These are phyloP conservation scores for Amniataba percoides DNA, from an alignment of 2,797 vertebrate genomes.

Conservation along the genomic window DNA sequence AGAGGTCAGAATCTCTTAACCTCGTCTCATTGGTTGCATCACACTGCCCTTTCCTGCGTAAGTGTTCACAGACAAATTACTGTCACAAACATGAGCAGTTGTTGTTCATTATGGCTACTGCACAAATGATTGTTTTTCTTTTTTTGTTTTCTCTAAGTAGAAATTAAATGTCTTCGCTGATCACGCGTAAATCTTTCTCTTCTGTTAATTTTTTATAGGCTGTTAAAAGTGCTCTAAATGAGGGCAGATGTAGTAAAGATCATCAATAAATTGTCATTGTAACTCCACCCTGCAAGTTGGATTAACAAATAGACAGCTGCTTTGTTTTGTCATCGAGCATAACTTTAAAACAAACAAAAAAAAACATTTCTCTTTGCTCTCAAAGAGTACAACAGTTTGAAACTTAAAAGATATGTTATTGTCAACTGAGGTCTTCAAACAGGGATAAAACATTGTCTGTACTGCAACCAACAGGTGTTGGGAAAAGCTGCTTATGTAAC, in stretches of 20 bases:
- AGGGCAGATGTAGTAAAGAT: not conserved
- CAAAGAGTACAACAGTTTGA: not conserved
- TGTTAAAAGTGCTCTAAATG: not conserved
- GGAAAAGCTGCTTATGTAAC: slow-evolving; percentile 66
- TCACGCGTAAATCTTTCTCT: not conserved
- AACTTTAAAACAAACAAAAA: slow-evolving; percentile 17
- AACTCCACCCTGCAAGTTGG: not conserved
- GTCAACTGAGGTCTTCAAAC: slow-evolving; percentile 31
- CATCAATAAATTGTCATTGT: not conserved
- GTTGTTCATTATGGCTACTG: slow-evolving; percentile 23
- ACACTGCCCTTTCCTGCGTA: slow-evolving; percentile 19
- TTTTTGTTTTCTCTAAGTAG: not conserved
- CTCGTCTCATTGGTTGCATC: slow-evolving; percentile 51
- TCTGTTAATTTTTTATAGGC: not conserved
- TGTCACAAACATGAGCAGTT: slow-evolving; percentile 29
- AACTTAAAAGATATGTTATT: not conserved
- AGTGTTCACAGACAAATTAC: slow-evolving; percentile 47
- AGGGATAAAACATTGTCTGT: slow-evolving; percentile 43
- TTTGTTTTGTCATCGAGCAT: not conserved
- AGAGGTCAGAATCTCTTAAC: slow-evolving; percentile 45
- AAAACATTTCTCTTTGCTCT: slow-evolving; percentile 3
- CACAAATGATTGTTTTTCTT: slow-evolving; percentile 21
- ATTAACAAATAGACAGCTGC: not conserved
- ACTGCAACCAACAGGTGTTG: slow-evolving; percentile 65
- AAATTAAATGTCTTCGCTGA: not conserved